Percentiles rank a stretch among this genome's conserved stretches.
These are phyloP conservation scores for Chiridota heheva DNA, from an alignment of 35 echinoderm and acorn worm genomes.

Conservation along the genomic window DNA sequence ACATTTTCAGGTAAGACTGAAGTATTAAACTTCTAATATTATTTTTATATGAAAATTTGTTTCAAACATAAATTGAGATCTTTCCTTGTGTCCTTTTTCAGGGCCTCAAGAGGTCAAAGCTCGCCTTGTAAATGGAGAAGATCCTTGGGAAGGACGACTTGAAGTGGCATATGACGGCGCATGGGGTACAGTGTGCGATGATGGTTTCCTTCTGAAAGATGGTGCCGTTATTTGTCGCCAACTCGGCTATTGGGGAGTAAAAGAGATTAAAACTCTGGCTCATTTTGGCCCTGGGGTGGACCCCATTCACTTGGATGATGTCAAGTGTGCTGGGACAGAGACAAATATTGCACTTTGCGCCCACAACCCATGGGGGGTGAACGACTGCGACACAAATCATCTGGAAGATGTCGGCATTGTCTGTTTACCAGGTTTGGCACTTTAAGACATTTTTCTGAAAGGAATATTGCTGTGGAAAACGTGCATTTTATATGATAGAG, in stretches of 20 bases:
- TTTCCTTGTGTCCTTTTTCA: too few relatives aligned
- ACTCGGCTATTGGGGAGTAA: background rate
- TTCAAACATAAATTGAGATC: too few relatives aligned
- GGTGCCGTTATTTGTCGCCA: background rate
- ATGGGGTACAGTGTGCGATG: background rate
- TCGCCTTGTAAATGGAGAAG: too few relatives aligned
- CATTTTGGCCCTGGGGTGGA: background rate
- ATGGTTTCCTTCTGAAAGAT: background rate
- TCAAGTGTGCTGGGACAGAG: constrained; percentile 19
- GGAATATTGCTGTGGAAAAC: too few relatives aligned
- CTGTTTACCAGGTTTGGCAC: constrained; percentile 10
- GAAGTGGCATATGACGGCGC: background rate
- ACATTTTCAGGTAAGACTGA: too few relatives aligned
- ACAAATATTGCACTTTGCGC: background rate
- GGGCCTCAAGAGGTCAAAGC: too few relatives aligned
- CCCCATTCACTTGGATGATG: constrained; percentile 3
- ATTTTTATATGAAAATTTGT: too few relatives aligned
- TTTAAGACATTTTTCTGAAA: too few relatives aligned
- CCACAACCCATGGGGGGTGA: background rate
- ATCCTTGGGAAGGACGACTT: too few relatives aligned
- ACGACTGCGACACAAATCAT: constrained; percentile 35
- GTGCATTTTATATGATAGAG: too few relatives aligned
- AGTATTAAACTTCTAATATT: too few relatives aligned
- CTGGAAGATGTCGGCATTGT: constrained; percentile 27
- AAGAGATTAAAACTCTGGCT: background rate